These are phyloP conservation scores for Archivesica marissinica DNA, from an alignment of 1,140 invertebrate genomes.

Conservation along the genomic window DNA sequence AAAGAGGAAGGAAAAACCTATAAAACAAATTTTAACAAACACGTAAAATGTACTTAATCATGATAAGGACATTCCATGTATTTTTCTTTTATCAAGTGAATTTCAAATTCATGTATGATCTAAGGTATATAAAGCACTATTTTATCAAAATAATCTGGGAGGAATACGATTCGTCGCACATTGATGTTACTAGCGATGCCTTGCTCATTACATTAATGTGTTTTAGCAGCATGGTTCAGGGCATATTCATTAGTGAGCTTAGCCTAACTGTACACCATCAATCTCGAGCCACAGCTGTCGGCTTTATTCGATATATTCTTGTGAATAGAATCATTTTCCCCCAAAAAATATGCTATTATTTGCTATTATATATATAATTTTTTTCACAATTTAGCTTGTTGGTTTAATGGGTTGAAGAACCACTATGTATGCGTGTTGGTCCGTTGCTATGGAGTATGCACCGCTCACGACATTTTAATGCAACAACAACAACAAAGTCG, in stretches of 20 bases:
- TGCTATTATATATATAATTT: too few species aligned
- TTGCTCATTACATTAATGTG: conserved; percentile 25
- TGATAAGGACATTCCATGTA: neutral
- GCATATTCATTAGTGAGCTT: neutral
- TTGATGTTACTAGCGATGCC: neutral
- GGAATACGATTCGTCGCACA: neutral
- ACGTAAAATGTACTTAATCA: neutral
- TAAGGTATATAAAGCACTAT: conserved; percentile 9
- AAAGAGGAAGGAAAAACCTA: neutral
- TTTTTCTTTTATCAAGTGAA: conserved; percentile 12
- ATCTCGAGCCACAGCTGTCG: neutral
- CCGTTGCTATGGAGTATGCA: too few species aligned
- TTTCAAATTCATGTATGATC: conserved; percentile 27
- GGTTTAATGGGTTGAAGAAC: too few species aligned
- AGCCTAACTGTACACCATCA: conserved; percentile 17
- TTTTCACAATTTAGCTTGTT: too few species aligned
- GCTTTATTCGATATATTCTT: neutral
- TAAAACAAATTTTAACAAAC: neutral
- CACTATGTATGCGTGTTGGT: too few species aligned
- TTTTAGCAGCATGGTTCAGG: conserved; percentile 46
- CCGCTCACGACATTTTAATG: too few species aligned
- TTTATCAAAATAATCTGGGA: conserved; percentile 31
- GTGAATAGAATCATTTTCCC: too few species aligned
- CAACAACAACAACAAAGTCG: too few species aligned
- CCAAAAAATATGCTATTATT: too few species aligned